phyloP scores from a whole-genome alignment of 2,113 vertebrate genomes.

The Lycaon pictus region DNA sequence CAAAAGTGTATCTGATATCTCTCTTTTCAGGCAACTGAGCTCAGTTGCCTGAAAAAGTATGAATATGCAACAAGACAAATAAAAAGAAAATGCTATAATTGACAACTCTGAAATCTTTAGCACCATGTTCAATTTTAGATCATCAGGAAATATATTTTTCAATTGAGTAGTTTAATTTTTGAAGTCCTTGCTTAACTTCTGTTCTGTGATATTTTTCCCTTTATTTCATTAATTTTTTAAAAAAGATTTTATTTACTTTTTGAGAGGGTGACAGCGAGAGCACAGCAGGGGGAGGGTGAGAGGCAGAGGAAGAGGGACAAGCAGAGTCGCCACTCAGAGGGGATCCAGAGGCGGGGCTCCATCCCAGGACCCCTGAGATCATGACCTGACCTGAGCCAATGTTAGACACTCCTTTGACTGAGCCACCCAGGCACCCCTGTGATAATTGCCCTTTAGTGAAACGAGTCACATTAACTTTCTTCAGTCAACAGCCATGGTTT shows the following conservation, averaged over 20 bases:
- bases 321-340: neutral
- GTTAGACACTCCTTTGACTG: neutral
- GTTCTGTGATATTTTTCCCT: neutral
- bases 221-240: neutral
- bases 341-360: neutral
- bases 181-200: slow-evolving; percentile 16
- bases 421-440: neutral
- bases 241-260: neutral
- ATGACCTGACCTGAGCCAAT: neutral
- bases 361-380: neutral
- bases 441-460: neutral
- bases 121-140: slow-evolving; percentile 1
- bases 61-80: neutral
- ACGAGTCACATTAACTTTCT: slow-evolving; percentile 29
- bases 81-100: neutral
- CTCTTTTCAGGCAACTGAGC: neutral
- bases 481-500: neutral
- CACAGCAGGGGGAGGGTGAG: neutral
- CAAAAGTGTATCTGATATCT: neutral
- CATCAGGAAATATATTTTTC: neutral
- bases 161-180: neutral
- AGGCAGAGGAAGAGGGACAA: neutral
- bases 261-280: neutral
- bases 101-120: neutral
- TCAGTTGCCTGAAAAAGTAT: neutral